Percentiles rank a stretch among this genome's conserved stretches.
Conservation (phyloP, 2,888 invertebrate genomes). For the Tanypteryx hageni region DNA sequence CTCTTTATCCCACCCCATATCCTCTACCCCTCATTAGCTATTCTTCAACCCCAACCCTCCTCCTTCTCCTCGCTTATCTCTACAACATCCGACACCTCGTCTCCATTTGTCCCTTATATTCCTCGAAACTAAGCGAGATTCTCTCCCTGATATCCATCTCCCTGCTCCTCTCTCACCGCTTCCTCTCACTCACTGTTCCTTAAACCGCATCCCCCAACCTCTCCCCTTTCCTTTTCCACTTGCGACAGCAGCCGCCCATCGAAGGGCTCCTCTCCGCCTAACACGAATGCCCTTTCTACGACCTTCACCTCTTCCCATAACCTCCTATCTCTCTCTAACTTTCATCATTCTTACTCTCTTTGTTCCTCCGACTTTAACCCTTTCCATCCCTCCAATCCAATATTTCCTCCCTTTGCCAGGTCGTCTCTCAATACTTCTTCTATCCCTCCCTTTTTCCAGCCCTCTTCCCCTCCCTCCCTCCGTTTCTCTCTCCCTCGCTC, state of each 20-base stretch:
- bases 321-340: neutral
- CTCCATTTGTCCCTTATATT: neutral
- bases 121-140: neutral
- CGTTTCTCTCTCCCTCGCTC: too few relatives aligned
- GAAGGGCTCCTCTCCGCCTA: neutral
- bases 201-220: too few relatives aligned
- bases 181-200: neutral
- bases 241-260: neutral
- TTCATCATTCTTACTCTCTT: neutral
- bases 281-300: neutral
- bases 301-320: neutral
- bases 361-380: too few relatives aligned
- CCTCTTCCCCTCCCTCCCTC: too few relatives aligned
- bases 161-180: neutral
- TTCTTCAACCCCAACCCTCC: neutral
- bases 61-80: conserved; percentile 13
- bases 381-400: too few relatives aligned
- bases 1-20: neutral
- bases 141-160: neutral
- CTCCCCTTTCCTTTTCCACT: neutral
- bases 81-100: neutral
- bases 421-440: too few relatives aligned
- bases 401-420: too few relatives aligned
- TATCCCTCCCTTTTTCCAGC: too few relatives aligned
- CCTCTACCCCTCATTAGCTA: neutral